Base-by-base conservation (phyloP, 2,797 vertebrate genomes). In the Harpagifer antarcticus region DNA sequence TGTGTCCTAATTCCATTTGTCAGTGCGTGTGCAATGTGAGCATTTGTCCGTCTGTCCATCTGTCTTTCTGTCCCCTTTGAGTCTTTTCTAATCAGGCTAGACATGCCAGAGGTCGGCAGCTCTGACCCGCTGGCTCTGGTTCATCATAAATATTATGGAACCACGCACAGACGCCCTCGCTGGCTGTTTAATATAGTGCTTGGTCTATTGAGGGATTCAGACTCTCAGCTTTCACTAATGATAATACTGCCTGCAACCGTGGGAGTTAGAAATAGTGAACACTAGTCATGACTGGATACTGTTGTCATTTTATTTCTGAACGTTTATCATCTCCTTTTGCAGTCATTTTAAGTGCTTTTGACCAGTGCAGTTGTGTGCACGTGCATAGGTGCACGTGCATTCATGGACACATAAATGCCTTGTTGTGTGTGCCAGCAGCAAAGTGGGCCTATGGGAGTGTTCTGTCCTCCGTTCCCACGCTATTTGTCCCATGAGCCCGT, bases 401-500 rank as follows among this genome's bases (percentile, higher is more conserved):
- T 62, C 20, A 9, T 61, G 69, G 69, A 69, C 65, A 74, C 49
- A 72, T 87, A 86, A 5, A 27, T 81, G 78, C 27, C 19, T 62
- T 74, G 84, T 45, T 73, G 50, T 84, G 79, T 82, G 80, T 89
- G 91, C 84, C 88, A 86, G 89, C 80, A 68, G 76, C 68, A 50
- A 81, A 79, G 56, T 62, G 70, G 81, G 89, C 89, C 86, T 90
- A 70, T 78, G 92, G 93, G 92, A 92, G 85, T 23, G 60, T 79
- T 90, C 77, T 57, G 77, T 90, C 84, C 91, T 94, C 88, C 87
- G 91, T 95, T 95, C 94, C 94, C 94, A 95, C 93, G 89, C 64
- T 91, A 84, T 76, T 63, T 31, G 81, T 94, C 94, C 93, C 93
- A 77, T 62, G 93, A 91, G 94, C 70, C 89, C 54, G 17, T 2